Percentiles rank a stretch among this genome's conserved stretches.
Conservation (phyloP, 2,113 vertebrate species). For the Cottus gobio region DNA sequence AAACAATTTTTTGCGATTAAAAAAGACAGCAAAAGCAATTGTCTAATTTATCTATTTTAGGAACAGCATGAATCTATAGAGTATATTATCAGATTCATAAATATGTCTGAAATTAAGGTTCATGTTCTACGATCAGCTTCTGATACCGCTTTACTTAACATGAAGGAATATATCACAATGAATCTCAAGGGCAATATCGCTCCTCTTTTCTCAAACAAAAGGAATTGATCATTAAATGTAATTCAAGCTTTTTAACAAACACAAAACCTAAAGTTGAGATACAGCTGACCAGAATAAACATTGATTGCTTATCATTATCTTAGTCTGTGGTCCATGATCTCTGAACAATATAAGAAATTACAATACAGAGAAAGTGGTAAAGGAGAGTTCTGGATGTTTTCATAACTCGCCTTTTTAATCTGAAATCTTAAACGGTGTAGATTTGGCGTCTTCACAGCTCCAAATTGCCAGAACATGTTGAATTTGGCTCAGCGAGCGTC, state of each 20-base stretch:
- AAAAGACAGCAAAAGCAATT: background rate
- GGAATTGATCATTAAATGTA: rapidly evolving
- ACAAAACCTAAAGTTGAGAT: background rate
- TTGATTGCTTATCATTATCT: too few relatives aligned
- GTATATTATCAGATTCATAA: background rate
- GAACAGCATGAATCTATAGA: background rate
- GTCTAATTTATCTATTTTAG: background rate
- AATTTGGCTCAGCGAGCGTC: background rate
- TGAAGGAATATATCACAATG: background rate
- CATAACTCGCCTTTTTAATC: background rate
- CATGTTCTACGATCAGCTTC: background rate
- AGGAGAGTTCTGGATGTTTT: background rate
- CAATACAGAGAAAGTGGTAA: background rate
- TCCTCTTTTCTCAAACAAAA: background rate
- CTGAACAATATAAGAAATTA: background rate
- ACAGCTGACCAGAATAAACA: background rate
- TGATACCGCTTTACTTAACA: background rate
- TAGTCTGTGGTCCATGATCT: background rate
- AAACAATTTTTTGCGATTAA: background rate
- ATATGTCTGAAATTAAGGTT: background rate
- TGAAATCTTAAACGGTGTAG: background rate
- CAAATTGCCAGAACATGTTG: background rate
- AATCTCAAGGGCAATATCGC: background rate
- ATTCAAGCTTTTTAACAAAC: background rate
- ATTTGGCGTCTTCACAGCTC: background rate